These are phyloP conservation scores for Mimachlamys varia DNA, from an alignment of 2,888 invertebrate genomes.

Conservation along the genomic window DNA sequence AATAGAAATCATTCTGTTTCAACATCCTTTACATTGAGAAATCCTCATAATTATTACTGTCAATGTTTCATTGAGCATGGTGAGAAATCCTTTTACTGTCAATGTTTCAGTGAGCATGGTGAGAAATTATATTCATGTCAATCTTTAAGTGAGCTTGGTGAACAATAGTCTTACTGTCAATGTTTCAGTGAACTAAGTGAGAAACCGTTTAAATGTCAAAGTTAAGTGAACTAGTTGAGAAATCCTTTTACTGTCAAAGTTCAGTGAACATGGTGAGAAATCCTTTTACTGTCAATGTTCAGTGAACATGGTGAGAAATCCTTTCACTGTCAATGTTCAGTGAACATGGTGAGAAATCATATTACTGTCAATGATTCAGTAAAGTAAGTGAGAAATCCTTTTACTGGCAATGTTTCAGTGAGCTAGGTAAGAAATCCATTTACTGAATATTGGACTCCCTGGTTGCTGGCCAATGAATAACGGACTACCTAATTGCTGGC, in stretches of 20 bases:
- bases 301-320: not conserved
- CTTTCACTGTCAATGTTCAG: not conserved
- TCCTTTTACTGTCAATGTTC: not conserved
- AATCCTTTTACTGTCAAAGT: not conserved
- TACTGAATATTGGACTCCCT: no score
- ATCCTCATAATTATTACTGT: not conserved
- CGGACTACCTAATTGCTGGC: no score
- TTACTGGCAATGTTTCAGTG: not conserved
- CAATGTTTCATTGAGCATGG: not conserved
- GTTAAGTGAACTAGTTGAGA: not conserved
- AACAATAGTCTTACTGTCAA: not conserved
- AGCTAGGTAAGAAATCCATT: not conserved
- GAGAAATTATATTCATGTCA: not conserved
- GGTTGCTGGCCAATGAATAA: no score
- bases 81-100: not conserved
- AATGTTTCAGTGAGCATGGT: not conserved
- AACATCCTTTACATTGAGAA: not conserved
- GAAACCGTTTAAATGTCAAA: not conserved
- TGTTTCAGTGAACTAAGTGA: not conserved
- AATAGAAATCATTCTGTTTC: not conserved
- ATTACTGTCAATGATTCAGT: no score
- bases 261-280: no score
- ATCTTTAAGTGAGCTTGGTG: not conserved
- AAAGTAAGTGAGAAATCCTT: no score
- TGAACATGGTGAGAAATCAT: no score